Conservation (phyloP, 2,113 vertebrate species). For the Laterallus jamaicensis region DNA sequence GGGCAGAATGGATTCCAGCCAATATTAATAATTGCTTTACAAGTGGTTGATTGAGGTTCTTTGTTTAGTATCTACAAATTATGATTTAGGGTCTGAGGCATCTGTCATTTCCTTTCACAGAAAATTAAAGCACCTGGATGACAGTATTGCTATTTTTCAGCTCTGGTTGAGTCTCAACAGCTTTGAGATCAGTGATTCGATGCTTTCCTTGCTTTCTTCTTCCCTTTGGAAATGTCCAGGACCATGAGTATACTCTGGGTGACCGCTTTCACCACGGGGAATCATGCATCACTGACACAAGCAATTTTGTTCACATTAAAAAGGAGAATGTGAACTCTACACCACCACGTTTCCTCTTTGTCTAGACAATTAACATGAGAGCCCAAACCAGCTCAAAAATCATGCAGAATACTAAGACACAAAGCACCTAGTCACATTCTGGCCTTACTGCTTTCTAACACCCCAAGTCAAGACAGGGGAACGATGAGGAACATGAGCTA, state of each 20-base stretch:
- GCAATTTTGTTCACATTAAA: background rate
- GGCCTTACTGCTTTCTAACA: background rate
- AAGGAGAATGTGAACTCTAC: background rate
- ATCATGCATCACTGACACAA: fast-evolving
- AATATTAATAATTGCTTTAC: constrained; percentile 55
- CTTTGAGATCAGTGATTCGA: background rate
- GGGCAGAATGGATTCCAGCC: constrained; percentile 43
- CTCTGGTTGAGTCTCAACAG: background rate
- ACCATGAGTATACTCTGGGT: background rate
- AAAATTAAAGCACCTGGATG: constrained; percentile 12
- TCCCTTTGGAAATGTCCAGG: background rate
- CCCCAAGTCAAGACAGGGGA: background rate
- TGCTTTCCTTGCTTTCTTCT: background rate
- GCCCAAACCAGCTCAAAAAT: background rate
- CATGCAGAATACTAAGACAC: background rate
- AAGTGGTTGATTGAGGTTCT: constrained; percentile 35
- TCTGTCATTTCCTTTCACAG: constrained; percentile 7
- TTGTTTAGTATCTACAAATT: constrained; percentile 33
- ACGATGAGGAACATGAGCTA: background rate
- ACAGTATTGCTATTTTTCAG: background rate
- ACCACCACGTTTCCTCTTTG: background rate
- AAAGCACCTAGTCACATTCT: background rate
- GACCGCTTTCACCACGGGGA: background rate
- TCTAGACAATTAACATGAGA: background rate
- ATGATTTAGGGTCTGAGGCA: background rate